Percentiles rank a stretch among this genome's conserved stretches.
Evolutionary conservation across 1,140 invertebrate species (phyloP).

Genomic region (Ostrea denselamellosa): DNA sequence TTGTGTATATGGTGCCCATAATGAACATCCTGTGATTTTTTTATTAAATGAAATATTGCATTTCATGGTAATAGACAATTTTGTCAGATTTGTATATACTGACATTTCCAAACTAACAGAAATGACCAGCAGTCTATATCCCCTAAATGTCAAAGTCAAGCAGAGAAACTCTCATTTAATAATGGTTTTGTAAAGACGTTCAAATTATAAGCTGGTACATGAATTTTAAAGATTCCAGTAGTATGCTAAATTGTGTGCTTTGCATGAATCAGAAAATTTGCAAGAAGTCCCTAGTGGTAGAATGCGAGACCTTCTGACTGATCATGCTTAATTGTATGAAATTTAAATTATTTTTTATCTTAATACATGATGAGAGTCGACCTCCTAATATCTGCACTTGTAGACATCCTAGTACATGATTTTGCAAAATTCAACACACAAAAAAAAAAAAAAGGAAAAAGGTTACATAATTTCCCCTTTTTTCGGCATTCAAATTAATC

Average conservation of each 20-base stretch:
- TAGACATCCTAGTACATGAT: background rate
- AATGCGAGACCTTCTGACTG: slow-evolving; percentile 23
- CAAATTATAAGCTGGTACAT: slow-evolving; percentile 28
- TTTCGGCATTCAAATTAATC: background rate
- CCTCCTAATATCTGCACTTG: slow-evolving; percentile 13
- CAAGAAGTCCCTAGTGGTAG: background rate
- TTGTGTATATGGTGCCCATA: background rate
- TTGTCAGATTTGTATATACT: slow-evolving; percentile 3
- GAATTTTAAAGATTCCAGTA: slow-evolving; percentile 26
- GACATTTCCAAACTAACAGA: slow-evolving; percentile 25
- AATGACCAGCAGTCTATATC: slow-evolving; percentile 14
- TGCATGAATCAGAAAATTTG: background rate
- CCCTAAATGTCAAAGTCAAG: slow-evolving; percentile 26
- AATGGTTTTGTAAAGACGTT: slow-evolving; percentile 33
- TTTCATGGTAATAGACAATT: slow-evolving; percentile 32
- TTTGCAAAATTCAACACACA: slow-evolving; percentile 10
- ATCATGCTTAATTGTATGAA: slow-evolving; percentile 13
- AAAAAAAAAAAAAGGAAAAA: background rate
- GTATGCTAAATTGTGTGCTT: background rate
- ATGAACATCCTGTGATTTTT: background rate
- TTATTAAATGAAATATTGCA: slow-evolving; percentile 12
- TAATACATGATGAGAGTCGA: background rate
- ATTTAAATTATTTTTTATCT: slow-evolving; percentile 18
- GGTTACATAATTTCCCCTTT: background rate
- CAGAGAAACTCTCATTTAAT: slow-evolving; percentile 31